Base-by-base conservation (phyloP, 2,888 invertebrate genomes). In the Eurois occulta region DNA sequence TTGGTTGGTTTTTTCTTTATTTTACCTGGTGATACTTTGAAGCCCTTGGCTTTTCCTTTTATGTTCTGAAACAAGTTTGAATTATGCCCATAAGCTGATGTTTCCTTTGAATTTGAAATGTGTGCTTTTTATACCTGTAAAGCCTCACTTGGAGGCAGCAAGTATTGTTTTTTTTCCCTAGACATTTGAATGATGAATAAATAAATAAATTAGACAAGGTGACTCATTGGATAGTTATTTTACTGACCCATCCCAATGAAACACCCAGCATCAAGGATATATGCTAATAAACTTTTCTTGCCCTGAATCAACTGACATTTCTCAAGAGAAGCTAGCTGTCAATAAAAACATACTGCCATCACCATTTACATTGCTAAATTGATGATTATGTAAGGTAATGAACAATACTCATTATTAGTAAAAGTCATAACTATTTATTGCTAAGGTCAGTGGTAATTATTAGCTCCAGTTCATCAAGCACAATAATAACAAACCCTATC, bases 1-100 rank as follows among this genome's bases (percentile, higher is more conserved):
- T 95, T 96, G 10, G 85, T 77, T n/a, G 85, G 75, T 80, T 94
- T 96, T 88, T 94, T 96, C 86, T 94, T 94, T 65, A 93, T 92
- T 90, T 96, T 96, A 84, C 95, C 95, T 81, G 96, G 96, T 13
- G 96, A 96, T 83, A 90, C 91, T 86, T 95, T 96, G 70, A 92
- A 93, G 64, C 89, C 86, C 87, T 95, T 96, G 13, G 88, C 72
- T 85, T 94, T 95, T 0, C 90, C 91, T 89, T 95, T 95, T 18
- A 92, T 83, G 81, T 91, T 92, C 96, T 96, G 94, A 84, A 95
- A 95, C n/a, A 74, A 82, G 60, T 73, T 62, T 32, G 1, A 48
- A 60, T n/a, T 46, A 48, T 55, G 7, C 13, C 28, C 5, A 32
- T 74, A 46, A 21, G n/a, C 10, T 38, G 6, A 32, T 13, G 2